Base-by-base conservation (phyloP, 2,113 vertebrate species). In the Bubo scandiacus region DNA sequence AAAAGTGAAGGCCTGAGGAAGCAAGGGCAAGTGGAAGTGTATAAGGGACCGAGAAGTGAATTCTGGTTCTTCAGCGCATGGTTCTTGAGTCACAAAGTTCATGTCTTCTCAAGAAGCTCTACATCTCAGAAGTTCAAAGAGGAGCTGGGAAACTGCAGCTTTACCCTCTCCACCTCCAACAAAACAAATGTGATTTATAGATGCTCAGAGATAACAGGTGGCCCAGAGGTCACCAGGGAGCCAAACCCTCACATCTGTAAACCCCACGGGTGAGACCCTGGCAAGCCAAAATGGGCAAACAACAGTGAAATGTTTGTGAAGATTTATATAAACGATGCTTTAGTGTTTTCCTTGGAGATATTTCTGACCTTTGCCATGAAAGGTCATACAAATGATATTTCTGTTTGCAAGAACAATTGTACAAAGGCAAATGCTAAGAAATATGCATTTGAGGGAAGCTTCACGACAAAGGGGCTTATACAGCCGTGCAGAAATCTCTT, bases 261-360 rank as follows among this genome's bases (percentile, higher is more conserved):
- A 77, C n/a, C 34, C 74, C 0, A 0, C 0, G 8, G 45, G 73
- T 2, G 15, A 87, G 61, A 67, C 17, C 26, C 17, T 3, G 3
- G 8, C 58, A 30, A 92, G 42, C 22, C 70, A 61, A 85, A 79
- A 58, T 11, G 72, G 79, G 45, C 74, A 82, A 82, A 82, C 68
- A 67, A 20, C 0, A 0, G 34, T 11, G 49, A 90, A 77, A 34
- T 8, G 66, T 65, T 75, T 80, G 72, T 83, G 77, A 83, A 75
- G 81, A 55, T 92, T 82, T 51, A 47, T 63, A 67, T 22, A 94
- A 89, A 74, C 11, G 57, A 71, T 11, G 36, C 57, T 78, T 5
- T 26, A 87, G 36, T 26, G 23, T 80, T 92, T 84, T 87, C 86
- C 86, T 87, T 23, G 36, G 61, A 90, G 92, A 75, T 45, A 30